Evolutionary conservation across 2,113 vertebrate genomes (phyloP).

Genomic region (Phrynosoma platyrhinos): DNA sequence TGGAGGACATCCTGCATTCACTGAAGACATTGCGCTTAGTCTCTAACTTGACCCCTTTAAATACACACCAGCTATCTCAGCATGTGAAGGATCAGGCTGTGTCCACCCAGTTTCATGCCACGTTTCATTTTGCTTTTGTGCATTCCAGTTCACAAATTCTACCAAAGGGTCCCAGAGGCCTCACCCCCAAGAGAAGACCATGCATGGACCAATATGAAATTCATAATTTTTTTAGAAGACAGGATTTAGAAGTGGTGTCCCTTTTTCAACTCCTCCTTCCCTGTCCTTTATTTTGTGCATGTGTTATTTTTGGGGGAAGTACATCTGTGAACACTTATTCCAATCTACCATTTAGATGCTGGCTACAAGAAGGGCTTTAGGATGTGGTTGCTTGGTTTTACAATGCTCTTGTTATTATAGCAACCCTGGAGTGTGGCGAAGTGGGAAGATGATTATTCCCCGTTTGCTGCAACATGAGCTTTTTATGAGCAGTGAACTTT

Average conservation of each 20-base stretch:
- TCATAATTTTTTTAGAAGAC: neutral
- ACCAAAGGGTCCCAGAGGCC: too few species aligned
- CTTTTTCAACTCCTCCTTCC: too few species aligned
- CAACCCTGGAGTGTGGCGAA: neutral
- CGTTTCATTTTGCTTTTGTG: neutral
- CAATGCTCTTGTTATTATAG: neutral
- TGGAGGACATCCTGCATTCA: neutral
- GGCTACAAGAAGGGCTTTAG: neutral
- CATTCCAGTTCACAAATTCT: neutral
- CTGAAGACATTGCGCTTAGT: neutral
- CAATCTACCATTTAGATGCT: neutral
- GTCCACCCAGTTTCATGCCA: neutral
- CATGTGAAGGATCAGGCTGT: neutral
- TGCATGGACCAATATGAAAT: too few species aligned
- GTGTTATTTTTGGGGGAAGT: neutral
- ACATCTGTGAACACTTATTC: neutral
- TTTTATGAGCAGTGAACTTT: slow-evolving; percentile 62
- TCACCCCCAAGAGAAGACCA: too few species aligned
- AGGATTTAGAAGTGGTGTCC: neutral
- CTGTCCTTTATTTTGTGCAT: neutral
- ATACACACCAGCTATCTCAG: neutral
- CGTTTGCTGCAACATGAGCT: slow-evolving; percentile 53
- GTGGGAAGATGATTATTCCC: slow-evolving; percentile 45
- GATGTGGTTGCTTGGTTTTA: neutral
- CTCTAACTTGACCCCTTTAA: neutral